Percentiles rank a stretch among this genome's conserved stretches.
phyloP scores from a whole-genome alignment of 1,140 invertebrate species.

The Drosophila mauritiana region DNA sequence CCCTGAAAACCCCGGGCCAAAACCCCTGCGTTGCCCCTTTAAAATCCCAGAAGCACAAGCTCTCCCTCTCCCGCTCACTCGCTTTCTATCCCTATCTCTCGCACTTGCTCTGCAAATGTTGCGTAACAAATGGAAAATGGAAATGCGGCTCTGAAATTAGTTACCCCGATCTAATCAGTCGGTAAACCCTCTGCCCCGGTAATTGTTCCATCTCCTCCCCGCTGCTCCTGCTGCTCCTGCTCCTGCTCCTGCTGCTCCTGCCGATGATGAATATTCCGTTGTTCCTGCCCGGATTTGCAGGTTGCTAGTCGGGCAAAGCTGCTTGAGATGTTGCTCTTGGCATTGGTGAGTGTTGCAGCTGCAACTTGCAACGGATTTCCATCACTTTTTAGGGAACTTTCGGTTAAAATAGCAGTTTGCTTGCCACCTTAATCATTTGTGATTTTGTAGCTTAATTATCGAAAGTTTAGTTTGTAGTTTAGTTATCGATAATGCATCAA shows the following conservation, averaged over 20 bases:
- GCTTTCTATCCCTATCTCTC: background rate
- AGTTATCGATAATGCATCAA: background rate
- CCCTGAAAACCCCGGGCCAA: too few relatives aligned
- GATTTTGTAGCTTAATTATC: too few relatives aligned
- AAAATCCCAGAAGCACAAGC: too few relatives aligned
- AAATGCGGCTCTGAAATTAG: constrained; percentile 59
- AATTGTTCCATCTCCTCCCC: constrained; percentile 16
- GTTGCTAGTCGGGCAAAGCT: constrained; percentile 9
- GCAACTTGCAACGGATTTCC: background rate
- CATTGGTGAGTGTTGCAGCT: background rate
- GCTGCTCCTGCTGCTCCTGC: constrained; percentile 2
- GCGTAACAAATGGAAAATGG: constrained; percentile 44
- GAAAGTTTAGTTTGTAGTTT: background rate
- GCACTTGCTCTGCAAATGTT: constrained; percentile 18
- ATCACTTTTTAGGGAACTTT: background rate
- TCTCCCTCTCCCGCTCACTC: too few relatives aligned
- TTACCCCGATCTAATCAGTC: constrained; percentile 78
- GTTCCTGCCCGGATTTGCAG: background rate
- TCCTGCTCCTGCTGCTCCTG: background rate
- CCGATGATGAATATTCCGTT: constrained; percentile 1
- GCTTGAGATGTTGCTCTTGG: constrained; percentile 7
- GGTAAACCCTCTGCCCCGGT: constrained; percentile 35
- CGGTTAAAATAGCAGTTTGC: too few relatives aligned
- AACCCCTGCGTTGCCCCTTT: too few relatives aligned
- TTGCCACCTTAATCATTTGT: too few relatives aligned